A percentile compares a stretch with the other conserved stretches of the same genome.
Evolutionary conservation across 1,140 invertebrate genomes (phyloP).

Genomic region (Drosophila persimilis): DNA sequence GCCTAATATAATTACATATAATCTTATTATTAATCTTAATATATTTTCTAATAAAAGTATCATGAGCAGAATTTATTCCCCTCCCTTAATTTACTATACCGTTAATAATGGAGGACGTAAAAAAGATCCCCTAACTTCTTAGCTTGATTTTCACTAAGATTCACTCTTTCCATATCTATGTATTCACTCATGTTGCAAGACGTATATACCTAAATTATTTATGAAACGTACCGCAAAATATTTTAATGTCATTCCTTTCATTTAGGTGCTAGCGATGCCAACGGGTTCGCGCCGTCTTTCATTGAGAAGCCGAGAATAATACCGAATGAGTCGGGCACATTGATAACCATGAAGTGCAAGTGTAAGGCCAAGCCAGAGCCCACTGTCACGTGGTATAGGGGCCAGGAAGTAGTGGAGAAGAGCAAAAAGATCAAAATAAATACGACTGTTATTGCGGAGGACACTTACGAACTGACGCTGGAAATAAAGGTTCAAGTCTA

Average conservation of each 20-base stretch:
- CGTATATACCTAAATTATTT: too few relatives aligned
- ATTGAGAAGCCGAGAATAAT: slow-evolving; percentile 98
- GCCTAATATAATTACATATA: too few relatives aligned
- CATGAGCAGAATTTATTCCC: too few relatives aligned
- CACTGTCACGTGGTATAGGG: slow-evolving; percentile 95
- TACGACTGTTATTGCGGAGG: slow-evolving; percentile 89
- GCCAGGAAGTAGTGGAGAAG: slow-evolving; percentile 92
- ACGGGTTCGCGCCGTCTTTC: slow-evolving; percentile 96
- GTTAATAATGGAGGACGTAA: too few relatives aligned
- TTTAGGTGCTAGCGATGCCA: slow-evolving; percentile 92
- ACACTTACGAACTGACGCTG: slow-evolving; percentile 94
- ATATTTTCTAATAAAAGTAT: too few relatives aligned
- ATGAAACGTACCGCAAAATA: background rate
- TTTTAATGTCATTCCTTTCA: slow-evolving; percentile 2
- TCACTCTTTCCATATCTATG: too few relatives aligned
- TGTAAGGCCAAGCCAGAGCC: slow-evolving; percentile 96
- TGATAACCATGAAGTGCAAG: slow-evolving; percentile 97
- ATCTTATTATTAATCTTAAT: too few relatives aligned
- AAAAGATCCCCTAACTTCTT: too few relatives aligned
- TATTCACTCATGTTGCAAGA: too few relatives aligned
- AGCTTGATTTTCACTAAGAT: too few relatives aligned
- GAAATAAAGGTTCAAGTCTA: slow-evolving; percentile 89
- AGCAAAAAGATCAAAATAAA: slow-evolving; percentile 93
- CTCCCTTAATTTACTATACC: too few relatives aligned
- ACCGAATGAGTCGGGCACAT: slow-evolving; percentile 96